Base-by-base conservation (phyloP, 92 coral and sea anemone genomes). In the Porites rus region DNA sequence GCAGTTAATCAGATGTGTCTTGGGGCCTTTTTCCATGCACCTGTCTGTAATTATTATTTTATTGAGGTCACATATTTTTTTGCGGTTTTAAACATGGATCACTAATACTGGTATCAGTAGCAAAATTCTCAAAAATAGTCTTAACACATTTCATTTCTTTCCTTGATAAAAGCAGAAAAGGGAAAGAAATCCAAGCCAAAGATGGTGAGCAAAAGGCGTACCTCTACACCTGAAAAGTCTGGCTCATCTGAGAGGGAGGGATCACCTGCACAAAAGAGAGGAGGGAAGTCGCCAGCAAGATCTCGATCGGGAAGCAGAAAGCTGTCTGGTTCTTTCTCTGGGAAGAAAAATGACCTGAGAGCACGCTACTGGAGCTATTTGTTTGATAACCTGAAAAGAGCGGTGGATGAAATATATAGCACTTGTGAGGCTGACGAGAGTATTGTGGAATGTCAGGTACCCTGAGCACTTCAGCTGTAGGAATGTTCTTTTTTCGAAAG, bases 321-420 rank as follows among this genome's bases (percentile, higher is more conserved):
- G 83, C 80, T 85, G 65, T 94, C 96, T 2, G 84, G 91, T 14
- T 90, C 94, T 56, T 97, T 95, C 65, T 91, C 95, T 1, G 95
- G 95, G 72, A 95, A 92, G 82, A 97, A 95, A 78, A 93, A 92
- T 66, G 99, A 97, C 28, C 92, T 97, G 31, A 89, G 99, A 60
- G 99, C 99, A 1, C 89, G 99, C 18, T 97, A 97, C 77, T 97
- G 99, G 99, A 95, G 97, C 58, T 97, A 97, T 86, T 77, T 97
- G 86, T 97, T 97, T 92, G 99, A 97, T 79, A 97, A 97, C 79
- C 89, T 97, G 31, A 97, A 92, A 88, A 90, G 99, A 65, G 99
- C 99, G 17, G 99, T 97, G 25, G 99, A 97, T 90, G 99, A 97
- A 78, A 97, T 97, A 62, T 97, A 97, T 74, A 93, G 97, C 79